Base-by-base conservation (phyloP, 2,888 invertebrate species). In the Heliconius aoede region DNA sequence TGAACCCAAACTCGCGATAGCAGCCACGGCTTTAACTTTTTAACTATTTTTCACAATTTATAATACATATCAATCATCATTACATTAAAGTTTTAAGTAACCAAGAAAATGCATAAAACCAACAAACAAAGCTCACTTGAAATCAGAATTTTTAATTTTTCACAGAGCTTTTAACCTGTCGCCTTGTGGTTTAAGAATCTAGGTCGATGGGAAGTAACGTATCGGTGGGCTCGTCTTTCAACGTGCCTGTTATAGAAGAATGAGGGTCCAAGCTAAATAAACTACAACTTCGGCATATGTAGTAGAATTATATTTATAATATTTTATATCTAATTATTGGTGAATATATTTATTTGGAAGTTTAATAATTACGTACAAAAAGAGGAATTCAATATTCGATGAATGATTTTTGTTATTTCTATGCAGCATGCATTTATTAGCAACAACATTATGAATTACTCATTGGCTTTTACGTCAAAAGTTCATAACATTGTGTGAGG, bases 401-500 rank as follows among this genome's bases (percentile, higher is more conserved):
- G 55, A 69, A 55, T 69, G 55, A 55, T 55, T 55, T 55, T 69
- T 24, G 55, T 18, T 51, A 21, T 40, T 72, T 21, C 28, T 28
- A 60, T 40, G 40, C 24, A 60, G 18, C 21, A 61, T 36, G 36
- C 13, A 40, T 60, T 36, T 40, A 72, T 26, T 36, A 61, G 8
- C 40, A 72, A 60, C 58, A 71, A 72, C 60, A 72, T 61, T 46
- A 60, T 60, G 40, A 72, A 72, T 72, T 72, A 72, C 36, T 72
- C 72, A 72, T 61, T 61, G 72, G 72, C 72, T 61, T 72, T 60
- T 61, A 40, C 72, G 58, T 61, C 40, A 61, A 69, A 69, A 72
- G 72, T 61, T 72, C 72, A 60, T 28, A 72, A 60, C 60, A 61
- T 61, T 60, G 72, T 69, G 28, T 72, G 72, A 72, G 72, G 40